Evolutionary conservation across 2,888 invertebrate species (phyloP).

Genomic region (Microctonus hyperodae): DNA sequence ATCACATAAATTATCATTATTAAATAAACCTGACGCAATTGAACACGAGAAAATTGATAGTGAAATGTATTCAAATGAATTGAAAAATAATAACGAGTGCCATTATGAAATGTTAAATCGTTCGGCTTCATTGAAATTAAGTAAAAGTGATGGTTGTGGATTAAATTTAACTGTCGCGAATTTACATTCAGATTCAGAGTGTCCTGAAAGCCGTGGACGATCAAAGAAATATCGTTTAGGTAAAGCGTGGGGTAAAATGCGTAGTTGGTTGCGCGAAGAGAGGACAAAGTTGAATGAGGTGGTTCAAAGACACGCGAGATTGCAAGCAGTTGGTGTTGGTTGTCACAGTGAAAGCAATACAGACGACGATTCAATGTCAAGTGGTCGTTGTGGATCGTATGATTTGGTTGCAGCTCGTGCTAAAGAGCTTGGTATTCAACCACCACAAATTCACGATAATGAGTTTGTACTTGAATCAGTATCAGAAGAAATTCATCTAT

Average conservation of each 20-base stretch:
- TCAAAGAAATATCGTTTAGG: constrained; percentile 45
- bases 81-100: neutral
- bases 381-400: constrained; percentile 49
- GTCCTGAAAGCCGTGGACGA: constrained; percentile 36
- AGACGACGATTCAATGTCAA: constrained; percentile 26
- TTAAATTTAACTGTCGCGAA: constrained; percentile 20
- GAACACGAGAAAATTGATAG: neutral
- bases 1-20: constrained; percentile 20
- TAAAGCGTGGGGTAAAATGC: constrained; percentile 56
- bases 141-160: neutral
- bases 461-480: constrained; percentile 52
- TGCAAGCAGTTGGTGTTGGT: constrained; percentile 53
- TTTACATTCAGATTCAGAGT: constrained; percentile 51
- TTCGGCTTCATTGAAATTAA: neutral
- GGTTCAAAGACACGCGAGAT: constrained; percentile 52
- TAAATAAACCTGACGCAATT: neutral
- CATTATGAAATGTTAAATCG: neutral
- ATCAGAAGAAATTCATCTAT: constrained; percentile 42
- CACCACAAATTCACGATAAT: constrained; percentile 44
- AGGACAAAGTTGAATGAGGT: constrained; percentile 53
- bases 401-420: constrained; percentile 51
- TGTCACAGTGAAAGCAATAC: constrained; percentile 34
- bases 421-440: constrained; percentile 42
- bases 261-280: constrained; percentile 56
- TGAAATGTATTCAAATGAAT: neutral